phyloP scores from a whole-genome alignment of 2,797 vertebrate genomes.

The Myioborus melanocephalus region DNA sequence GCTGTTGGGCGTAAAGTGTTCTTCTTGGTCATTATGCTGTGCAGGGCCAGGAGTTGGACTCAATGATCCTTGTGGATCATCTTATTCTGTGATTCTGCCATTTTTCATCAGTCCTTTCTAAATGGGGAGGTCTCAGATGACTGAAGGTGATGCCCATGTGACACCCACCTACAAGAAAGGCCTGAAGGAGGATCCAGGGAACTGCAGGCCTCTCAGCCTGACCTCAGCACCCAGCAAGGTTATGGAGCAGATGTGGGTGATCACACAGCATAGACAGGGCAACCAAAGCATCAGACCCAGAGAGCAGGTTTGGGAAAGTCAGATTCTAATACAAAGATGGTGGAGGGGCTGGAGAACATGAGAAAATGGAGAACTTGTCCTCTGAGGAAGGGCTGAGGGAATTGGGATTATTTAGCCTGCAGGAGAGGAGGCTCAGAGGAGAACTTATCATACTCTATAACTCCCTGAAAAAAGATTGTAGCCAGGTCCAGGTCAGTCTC shows the following conservation, averaged over 20 bases:
- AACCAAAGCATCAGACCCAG: background rate
- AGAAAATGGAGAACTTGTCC: background rate
- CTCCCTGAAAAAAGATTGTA: background rate
- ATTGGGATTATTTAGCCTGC: background rate
- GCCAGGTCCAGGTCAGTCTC: background rate
- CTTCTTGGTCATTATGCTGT: background rate
- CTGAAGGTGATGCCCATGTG: background rate
- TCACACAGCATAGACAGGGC: rapidly evolving
- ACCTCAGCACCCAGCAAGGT: background rate
- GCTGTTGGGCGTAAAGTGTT: background rate
- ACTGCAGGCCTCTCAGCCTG: background rate
- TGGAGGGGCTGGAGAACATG: background rate
- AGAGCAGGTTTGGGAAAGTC: background rate
- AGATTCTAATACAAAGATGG: background rate
- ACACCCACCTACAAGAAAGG: no score
- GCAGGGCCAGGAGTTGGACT: background rate
- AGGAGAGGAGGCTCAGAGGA: background rate
- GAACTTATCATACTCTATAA: background rate
- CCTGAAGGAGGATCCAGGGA: background rate
- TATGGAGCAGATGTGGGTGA: background rate
- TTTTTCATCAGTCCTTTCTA: background rate
- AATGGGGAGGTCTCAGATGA: rapidly evolving
- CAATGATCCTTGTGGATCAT: background rate
- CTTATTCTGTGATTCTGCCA: background rate
- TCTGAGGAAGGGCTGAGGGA: background rate